Conservation (phyloP, 1,140 invertebrate genomes). For the Diuraphis noxia region DNA sequence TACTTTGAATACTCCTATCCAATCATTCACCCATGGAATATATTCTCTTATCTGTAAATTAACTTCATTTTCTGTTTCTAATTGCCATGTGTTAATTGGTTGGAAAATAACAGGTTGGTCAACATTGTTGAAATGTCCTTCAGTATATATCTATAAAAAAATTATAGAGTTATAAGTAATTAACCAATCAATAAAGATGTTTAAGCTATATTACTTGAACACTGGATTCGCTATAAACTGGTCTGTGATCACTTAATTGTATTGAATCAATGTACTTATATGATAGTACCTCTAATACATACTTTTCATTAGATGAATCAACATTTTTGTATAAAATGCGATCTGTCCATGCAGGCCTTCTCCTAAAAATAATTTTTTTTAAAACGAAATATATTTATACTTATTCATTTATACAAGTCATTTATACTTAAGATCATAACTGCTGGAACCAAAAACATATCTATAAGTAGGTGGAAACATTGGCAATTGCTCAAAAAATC, state of each 20-base stretch:
- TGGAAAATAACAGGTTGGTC: slow-evolving; percentile 7
- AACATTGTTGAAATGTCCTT: neutral
- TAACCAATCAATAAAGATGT: neutral
- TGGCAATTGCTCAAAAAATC: slow-evolving; percentile 73
- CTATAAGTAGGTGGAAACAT: slow-evolving; percentile 90
- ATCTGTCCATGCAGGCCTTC: slow-evolving; percentile 86
- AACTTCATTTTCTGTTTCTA: slow-evolving; percentile 57
- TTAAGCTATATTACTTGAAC: slow-evolving; percentile 64
- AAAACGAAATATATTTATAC: neutral
- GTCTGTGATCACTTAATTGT: slow-evolving; percentile 82
- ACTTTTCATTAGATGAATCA: slow-evolving; percentile 75
- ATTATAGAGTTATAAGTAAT: neutral
- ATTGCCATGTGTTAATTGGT: slow-evolving; percentile 52
- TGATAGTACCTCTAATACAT: slow-evolving; percentile 67
- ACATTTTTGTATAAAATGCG: slow-evolving; percentile 81
- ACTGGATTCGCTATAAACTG: slow-evolving; percentile 73
- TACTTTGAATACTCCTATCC: slow-evolving; percentile 59
- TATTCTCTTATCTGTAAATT: slow-evolving; percentile 59
- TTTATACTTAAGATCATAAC: slow-evolving; percentile 79
- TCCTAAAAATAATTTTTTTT: slow-evolving; percentile 63
- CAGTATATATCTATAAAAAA: slow-evolving; percentile 42
- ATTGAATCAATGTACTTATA: slow-evolving; percentile 75
- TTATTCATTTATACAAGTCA: neutral
- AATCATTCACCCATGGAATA: slow-evolving; percentile 60
- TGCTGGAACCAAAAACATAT: slow-evolving; percentile 72